Percentiles rank a stretch among this genome's conserved stretches.
Conservation (phyloP, 2,113 vertebrate species). For the Leptosomus discolor region DNA sequence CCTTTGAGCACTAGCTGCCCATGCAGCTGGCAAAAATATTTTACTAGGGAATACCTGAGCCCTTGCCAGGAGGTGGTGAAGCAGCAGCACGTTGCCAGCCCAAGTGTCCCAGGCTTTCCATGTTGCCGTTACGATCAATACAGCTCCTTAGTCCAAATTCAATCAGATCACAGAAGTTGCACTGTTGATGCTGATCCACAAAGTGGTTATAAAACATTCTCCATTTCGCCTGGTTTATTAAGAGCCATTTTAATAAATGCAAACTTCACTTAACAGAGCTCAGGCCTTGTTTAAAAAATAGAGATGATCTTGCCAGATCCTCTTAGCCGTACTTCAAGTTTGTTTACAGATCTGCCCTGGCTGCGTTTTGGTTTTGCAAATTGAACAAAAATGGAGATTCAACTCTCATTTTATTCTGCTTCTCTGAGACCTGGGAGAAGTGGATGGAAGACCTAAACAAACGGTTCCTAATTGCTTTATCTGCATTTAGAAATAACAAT, state of each 20-base stretch:
- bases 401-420: background rate
- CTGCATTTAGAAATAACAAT: background rate
- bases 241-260: background rate
- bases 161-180: background rate
- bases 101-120: background rate
- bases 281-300: background rate
- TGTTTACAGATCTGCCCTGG: background rate
- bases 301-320: background rate
- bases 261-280: background rate
- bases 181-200: background rate
- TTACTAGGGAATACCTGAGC: background rate
- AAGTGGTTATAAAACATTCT: background rate
- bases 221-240: background rate
- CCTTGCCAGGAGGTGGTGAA: background rate
- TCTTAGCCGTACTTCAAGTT: background rate
- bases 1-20: background rate
- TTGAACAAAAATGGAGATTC: background rate
- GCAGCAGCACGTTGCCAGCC: background rate
- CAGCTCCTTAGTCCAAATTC: background rate
- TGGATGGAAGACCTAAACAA: background rate
- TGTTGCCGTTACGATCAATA: accelerated
- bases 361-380: background rate
- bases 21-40: background rate
- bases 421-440: background rate
- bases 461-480: background rate